Evolutionary conservation across 2,113 vertebrate species (phyloP), one percentile per base, ranked within the genome.

Genomic region (Cottus gobio): DNA sequence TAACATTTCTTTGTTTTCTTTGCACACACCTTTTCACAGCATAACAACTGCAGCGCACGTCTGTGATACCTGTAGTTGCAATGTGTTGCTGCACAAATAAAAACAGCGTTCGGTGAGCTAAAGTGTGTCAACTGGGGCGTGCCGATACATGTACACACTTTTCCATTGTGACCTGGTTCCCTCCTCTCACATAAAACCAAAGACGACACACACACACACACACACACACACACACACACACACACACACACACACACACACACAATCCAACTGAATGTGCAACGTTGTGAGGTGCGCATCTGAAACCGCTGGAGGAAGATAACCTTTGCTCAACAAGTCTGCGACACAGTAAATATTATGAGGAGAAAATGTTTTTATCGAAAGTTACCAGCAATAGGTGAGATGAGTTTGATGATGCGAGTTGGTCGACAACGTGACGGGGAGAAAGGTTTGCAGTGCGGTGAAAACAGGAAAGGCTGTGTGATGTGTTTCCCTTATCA

Each of bases 381-480:
- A 6, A 11, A 16, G 36, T 72, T 70, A 44, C 1, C 58, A 54
- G 39, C 77, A 10, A 54, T 20, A 77, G 56, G 78, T 61, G 34
- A 81, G 42, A 52, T 71, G 58, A 52, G 39, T 71, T 44, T 71
- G 31, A 58, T 68, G 22, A 18, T 8, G 44, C 0, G 37, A 72
- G 69, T 46, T 65, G 3, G 60, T 62, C 15, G 42, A 68, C 69
- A 22, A 22, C 10, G 9, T 28, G 61, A 39, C 24, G 72, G 80
- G 75, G 67, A 85, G 85, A 81, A 77, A 63, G 69, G 75, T 69
- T 90, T 37, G 66, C 69, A 58, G 46, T 34, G 36, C 15, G 50
- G 76, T 92, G 86, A 94, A 94, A 95, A 95, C 94, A 95, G 95
- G 95, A 95, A 93, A 92, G 87, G 86, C 86, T 82, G 81, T 54